Conservation (phyloP, 2,888 invertebrate species). For the Euproctis similis region DNA sequence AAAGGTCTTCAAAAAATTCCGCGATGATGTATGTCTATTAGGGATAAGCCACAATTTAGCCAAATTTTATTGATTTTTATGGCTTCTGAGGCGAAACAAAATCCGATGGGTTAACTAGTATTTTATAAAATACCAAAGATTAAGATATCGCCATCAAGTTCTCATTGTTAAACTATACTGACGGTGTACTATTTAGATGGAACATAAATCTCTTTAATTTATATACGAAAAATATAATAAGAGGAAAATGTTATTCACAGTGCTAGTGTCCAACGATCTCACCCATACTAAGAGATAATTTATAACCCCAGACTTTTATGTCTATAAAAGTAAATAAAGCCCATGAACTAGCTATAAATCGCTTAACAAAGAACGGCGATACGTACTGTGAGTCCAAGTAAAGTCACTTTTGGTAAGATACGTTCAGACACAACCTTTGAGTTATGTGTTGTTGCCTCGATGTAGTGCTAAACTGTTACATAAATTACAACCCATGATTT, state of each 20-base stretch:
- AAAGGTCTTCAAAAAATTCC: too few species aligned
- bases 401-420: conserved; percentile 39
- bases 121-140: too few species aligned
- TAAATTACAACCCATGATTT: conserved; percentile 32
- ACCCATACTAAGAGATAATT: conserved; percentile 52
- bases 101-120: too few species aligned
- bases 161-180: conserved; percentile 39
- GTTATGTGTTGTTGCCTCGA: conserved; percentile 34
- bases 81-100: too few species aligned
- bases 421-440: conserved; percentile 34
- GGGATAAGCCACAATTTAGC: too few species aligned
- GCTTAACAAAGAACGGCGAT: conserved; percentile 56
- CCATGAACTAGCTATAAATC: conserved; percentile 69
- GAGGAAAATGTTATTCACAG: conserved; percentile 66
- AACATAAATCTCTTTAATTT: conserved; percentile 68
- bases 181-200: conserved; percentile 39
- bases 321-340: conserved; percentile 73
- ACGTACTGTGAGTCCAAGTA: conserved; percentile 37
- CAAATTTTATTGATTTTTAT: too few species aligned
- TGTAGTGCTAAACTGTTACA: conserved; percentile 33
- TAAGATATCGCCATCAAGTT: conserved; percentile 33
- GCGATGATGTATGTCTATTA: too few species aligned
- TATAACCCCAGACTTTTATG: conserved; percentile 45
- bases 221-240: conserved; percentile 71
- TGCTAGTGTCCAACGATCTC: conserved; percentile 47